Base-by-base conservation (phyloP, 2,113 vertebrate genomes). In the Fregetta grallaria region DNA sequence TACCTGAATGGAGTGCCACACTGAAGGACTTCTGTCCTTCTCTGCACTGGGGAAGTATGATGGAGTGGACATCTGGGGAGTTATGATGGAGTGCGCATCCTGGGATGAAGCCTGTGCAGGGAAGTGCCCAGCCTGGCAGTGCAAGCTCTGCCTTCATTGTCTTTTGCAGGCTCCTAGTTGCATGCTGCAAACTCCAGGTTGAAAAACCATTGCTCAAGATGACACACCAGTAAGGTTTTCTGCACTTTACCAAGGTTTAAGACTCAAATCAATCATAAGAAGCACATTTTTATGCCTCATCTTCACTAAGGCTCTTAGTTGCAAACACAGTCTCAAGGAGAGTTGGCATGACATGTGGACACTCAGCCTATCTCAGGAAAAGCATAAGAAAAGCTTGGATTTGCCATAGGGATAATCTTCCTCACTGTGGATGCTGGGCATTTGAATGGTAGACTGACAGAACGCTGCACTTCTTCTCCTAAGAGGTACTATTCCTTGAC, bases 301-400 rank as follows among this genome's bases (percentile, higher is more conserved):
- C 75, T 92, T 88, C 63, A 77, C 26, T 50, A 81, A 26, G 5
- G 19, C 9, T 29, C 26, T 56, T 15, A 86, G 53, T 26, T 38
- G 45, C 19, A 86, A 93, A 75, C 13, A 7, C 40, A 82, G 27
- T 13, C 32, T 70, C 34, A 67, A 82, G 44, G 15, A 65, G 56
- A 79, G 45, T 1, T 71, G 16, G 18, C 0, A 5, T 0, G 0
- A 25, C 16, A 15, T 11, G 15, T 27, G 21, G 58, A 59, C 34
- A 61, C 15, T 16, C 67, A 55, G 32, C 30, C 36, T 36, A 15
- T 59, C 27, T 61, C 40, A 90, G 34, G 30, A 61, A 76, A 79
- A 81, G 11, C 7, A 0, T 15, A 74, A 58, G 32, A 49, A 82
- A 85, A 68, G 13, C 40, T 23, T 85, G 67, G 16, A 87, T 93